Conservation (phyloP, 2,113 vertebrate genomes). For the Tapirus terrestris region DNA sequence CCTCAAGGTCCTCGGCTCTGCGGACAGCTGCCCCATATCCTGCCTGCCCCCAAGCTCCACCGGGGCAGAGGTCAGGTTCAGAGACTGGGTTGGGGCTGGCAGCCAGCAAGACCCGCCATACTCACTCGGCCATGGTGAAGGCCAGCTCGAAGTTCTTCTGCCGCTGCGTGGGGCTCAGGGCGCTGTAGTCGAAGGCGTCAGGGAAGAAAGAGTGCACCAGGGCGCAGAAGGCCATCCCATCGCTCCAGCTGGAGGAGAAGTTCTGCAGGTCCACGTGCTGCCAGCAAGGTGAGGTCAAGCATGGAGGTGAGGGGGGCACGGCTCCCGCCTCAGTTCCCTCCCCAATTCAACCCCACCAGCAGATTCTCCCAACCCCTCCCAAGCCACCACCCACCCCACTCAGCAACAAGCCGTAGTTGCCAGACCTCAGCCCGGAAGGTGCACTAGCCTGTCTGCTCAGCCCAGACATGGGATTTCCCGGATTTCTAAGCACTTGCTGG, state of each 20-base stretch:
- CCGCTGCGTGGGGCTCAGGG: constrained; percentile 89
- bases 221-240: constrained; percentile 98
- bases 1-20: neutral
- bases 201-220: constrained; percentile 98
- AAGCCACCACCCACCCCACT: neutral
- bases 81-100: neutral
- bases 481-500: neutral
- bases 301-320: neutral
- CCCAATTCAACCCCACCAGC: neutral
- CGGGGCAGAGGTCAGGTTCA: neutral
- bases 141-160: constrained; percentile 95
- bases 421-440: too few relatives aligned
- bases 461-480: neutral
- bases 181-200: constrained; percentile 93
- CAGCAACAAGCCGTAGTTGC: neutral
- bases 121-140: constrained; percentile 96
- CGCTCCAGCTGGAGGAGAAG: constrained; percentile 97
- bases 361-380: neutral
- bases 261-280: constrained; percentile 98
- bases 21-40: neutral
- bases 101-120: neutral
- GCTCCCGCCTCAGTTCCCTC: neutral
- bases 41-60: neutral
- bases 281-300: neutral
- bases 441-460: neutral